Base-by-base conservation (phyloP, 2,797 vertebrate genomes). In the Mormyrus hasselquistii region DNA sequence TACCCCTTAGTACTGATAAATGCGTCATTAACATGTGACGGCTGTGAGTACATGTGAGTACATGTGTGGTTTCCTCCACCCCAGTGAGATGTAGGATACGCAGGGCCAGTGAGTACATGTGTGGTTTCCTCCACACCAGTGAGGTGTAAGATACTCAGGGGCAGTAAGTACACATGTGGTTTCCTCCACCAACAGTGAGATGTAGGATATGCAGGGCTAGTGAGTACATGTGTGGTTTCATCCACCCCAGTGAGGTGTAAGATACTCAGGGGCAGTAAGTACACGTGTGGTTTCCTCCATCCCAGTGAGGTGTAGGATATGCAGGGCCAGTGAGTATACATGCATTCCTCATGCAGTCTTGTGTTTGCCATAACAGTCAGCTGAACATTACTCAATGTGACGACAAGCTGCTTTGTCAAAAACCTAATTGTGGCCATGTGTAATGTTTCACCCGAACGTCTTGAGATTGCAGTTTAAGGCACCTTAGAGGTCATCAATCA, bases 391-490 rank as follows among this genome's bases (percentile, higher is more conserved):
- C 59, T 47, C 87, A 22, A 38, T 7, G 59, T 65, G 57, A 87
- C 55, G 57, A 87, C 59, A 50, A 19, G 19, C 53, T 29, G 55
- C 86, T 59, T 87, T 87, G 55, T 59, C 50, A 87, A 57, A 87
- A 69, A 49, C 57, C 59, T 87, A 87, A 87, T 87, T 87, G 87
- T 87, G 57, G 38, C 87, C 87, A 87, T 69, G 59, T 87, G 87
- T 87, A 87, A 87, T 65, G 87, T 87, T 87, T 87, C 34, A 87
- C 87, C 65, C n/a, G n/a, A 87, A 50, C 87, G 8, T 65, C 87
- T 44, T 65, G 41, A 41, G 87, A 87, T 87, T 87, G 87, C 57
- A 87, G 87, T 87, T 87, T 87, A 87, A 87, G 59, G 57, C 22
- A 87, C 38, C 87, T 65, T 59, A 69, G 87, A 65, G 59, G 87